A percentile compares a stretch with the other conserved stretches of the same genome.
These are phyloP conservation scores for Tympanoctomys barrerae DNA, from an alignment of 2,797 vertebrate species.

Conservation along the genomic window DNA sequence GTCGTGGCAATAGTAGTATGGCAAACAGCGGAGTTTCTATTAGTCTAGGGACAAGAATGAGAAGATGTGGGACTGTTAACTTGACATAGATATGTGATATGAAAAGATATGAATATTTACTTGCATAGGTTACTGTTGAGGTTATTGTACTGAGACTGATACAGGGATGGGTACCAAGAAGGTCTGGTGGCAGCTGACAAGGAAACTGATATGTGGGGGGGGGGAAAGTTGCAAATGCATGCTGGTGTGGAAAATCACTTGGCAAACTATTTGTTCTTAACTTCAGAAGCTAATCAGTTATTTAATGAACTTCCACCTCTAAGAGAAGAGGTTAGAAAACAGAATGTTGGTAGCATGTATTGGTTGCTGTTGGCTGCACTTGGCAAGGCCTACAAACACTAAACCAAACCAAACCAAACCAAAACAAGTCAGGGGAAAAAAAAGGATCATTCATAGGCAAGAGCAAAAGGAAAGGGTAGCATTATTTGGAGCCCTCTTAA, in stretches of 20 bases:
- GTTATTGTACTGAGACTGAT: background rate
- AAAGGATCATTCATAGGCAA: background rate
- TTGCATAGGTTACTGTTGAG: background rate
- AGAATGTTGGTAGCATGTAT: background rate
- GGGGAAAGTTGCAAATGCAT: background rate
- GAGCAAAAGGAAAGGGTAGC: background rate
- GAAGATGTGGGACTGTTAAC: background rate
- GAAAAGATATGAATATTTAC: background rate
- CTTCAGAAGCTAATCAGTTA: background rate
- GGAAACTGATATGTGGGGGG: background rate
- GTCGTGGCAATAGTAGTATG: background rate
- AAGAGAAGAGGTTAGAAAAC: constrained; percentile 22
- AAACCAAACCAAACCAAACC: background rate
- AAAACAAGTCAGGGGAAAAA: background rate
- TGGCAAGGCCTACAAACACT: background rate
- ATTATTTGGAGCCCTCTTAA: too few relatives aligned
- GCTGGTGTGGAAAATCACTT: background rate
- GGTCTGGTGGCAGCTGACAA: background rate
- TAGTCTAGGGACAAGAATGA: background rate
- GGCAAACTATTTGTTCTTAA: background rate
- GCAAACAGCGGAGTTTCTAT: background rate
- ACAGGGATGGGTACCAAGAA: background rate
- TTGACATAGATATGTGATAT: background rate
- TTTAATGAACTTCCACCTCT: background rate
- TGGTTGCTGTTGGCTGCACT: background rate